Conservation (phyloP, 2,797 vertebrate genomes). For the Falco cherrug region DNA sequence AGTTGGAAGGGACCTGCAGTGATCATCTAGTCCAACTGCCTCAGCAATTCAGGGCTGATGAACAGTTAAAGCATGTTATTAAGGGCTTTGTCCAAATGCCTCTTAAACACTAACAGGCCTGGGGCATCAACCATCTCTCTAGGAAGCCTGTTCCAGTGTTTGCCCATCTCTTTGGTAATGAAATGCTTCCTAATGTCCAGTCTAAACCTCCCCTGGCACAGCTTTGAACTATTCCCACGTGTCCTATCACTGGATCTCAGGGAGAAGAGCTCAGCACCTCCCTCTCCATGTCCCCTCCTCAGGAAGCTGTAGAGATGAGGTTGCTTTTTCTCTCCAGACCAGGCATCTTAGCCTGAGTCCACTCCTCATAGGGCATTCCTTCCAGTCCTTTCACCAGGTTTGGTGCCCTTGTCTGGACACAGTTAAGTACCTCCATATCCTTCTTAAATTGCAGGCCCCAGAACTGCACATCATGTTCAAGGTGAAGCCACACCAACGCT, state of each 20-base stretch:
- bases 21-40: not conserved
- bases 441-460: not conserved
- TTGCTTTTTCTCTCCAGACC: not conserved
- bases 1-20: fast-evolving
- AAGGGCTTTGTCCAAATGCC: not conserved
- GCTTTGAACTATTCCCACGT: fast-evolving
- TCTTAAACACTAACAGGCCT: not conserved
- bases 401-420: not conserved
- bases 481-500: no score
- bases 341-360: not conserved
- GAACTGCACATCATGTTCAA: not conserved
- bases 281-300: not conserved
- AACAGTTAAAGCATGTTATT: not conserved
- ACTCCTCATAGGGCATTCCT: not conserved
- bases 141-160: no score
- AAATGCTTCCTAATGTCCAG: no score
- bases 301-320: not conserved
- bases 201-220: no score
- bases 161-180: no score
- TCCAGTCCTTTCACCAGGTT: not conserved
- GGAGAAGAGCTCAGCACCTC: not conserved
- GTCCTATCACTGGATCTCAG: not conserved
- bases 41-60: not conserved
- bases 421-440: not conserved
- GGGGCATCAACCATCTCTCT: no score